These are phyloP conservation scores for Pygoscelis antarcticus DNA, from an alignment of 2,113 vertebrate species.

Conservation along the genomic window DNA sequence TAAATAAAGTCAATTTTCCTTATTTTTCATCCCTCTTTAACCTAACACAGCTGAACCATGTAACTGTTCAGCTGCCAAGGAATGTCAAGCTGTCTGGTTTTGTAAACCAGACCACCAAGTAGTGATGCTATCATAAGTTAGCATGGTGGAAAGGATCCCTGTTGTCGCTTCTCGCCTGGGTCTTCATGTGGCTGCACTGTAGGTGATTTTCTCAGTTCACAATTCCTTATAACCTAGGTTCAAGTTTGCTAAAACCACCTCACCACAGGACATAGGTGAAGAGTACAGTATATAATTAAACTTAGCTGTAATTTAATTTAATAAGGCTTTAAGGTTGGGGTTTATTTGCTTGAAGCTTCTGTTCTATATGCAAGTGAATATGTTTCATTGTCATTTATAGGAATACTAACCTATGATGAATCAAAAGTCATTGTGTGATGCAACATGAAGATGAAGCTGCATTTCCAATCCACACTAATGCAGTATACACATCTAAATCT, in stretches of 20 bases:
- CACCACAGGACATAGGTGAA: background rate
- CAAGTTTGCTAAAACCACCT: background rate
- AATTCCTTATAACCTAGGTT: accelerated
- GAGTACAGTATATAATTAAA: background rate
- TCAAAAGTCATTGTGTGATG: background rate
- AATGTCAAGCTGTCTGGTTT: background rate
- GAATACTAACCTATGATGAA: background rate
- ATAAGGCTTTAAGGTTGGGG: background rate
- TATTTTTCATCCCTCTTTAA: background rate
- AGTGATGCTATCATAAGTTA: background rate
- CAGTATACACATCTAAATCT: background rate
- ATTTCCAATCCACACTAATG: background rate
- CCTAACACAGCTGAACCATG: background rate
- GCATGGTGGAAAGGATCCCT: background rate
- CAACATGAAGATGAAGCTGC: background rate
- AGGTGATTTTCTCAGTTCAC: background rate
- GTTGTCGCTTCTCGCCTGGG: background rate
- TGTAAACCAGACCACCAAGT: background rate
- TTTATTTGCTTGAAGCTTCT: background rate
- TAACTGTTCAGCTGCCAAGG: background rate
- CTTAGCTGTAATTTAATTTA: background rate
- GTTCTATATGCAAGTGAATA: background rate
- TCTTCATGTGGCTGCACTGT: background rate
- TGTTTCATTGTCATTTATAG: background rate
- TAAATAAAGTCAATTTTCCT: background rate